Base-by-base conservation (phyloP, 1,140 invertebrate genomes). In the Ganaspis sp. region DNA sequence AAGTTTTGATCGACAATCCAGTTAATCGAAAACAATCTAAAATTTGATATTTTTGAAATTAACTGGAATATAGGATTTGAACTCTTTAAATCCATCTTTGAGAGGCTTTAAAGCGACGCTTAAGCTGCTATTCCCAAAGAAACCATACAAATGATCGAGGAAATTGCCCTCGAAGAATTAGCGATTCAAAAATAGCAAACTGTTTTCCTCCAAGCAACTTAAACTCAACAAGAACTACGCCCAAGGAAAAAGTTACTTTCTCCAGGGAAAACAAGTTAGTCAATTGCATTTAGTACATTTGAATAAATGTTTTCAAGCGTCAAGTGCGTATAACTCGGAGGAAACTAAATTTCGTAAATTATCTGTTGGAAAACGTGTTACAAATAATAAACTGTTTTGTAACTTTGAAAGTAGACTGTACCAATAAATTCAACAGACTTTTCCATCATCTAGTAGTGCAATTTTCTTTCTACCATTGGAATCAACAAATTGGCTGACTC, bases 21-120 rank as follows among this genome's bases (percentile, higher is more conserved):
- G 80, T 85, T 85, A 85, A 85, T 85, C 84, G 81, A 69, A 72
- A 75, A 73, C 53, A 8, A 75, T 23, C 21, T 78, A 42, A 82
- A 85, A 85, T 84, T 84, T 84, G 80, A 78, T 76, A 85, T 85
- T 85, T 85, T 78, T 83, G 76, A 49, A 77, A 81, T 76, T 76
- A 76, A 53, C 70, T 34, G 71, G 40, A 11, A 70, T 74, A 74
- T 42, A 69, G 69, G 72, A 74, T 71, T 74, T 64, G 73, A 72
- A 64, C 23, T 69, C 34, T 53, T 26, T 69, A 72, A 77, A 74
- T 77, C 40, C 73, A 17, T 9, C 79, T 72, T 72, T 74, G 45
- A 77, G 17, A 34, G 21, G 34, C 17, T 75, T 73, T 73, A 73
- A 70, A 34, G 17, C 53, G 45, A 9, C 9, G 21, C 53, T 74